These are phyloP conservation scores for Encarsia formosa DNA, from an alignment of 2,888 invertebrate species.

Conservation along the genomic window DNA sequence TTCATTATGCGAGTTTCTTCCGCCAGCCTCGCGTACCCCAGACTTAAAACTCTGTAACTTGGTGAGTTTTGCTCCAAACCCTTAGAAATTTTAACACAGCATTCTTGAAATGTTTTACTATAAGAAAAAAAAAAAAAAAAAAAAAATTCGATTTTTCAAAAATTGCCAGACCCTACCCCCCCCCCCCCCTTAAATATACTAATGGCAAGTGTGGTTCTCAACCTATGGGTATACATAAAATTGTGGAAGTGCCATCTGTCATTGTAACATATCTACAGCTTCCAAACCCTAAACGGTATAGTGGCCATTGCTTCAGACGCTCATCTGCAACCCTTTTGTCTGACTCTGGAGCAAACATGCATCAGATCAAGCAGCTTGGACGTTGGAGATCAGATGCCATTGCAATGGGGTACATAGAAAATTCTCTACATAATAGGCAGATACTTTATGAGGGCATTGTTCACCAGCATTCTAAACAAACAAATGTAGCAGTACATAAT, in stretches of 20 bases:
- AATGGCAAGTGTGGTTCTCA: slow-evolving; percentile 13
- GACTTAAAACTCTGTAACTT: too few relatives aligned
- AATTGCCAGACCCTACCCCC: too few relatives aligned
- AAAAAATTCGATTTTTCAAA: too few relatives aligned
- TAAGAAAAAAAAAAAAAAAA: too few relatives aligned
- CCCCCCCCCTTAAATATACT: slow-evolving; percentile 8
- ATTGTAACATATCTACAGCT: slow-evolving; percentile 15
- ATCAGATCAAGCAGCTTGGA: slow-evolving; percentile 15
- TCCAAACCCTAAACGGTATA: slow-evolving; percentile 14
- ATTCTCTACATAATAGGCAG: slow-evolving; percentile 8
- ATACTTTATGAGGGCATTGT: slow-evolving; percentile 6
- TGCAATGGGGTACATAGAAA: slow-evolving; percentile 17
- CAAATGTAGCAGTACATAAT: background rate
- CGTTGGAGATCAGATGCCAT: slow-evolving; percentile 19
- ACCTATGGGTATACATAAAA: slow-evolving; percentile 19
- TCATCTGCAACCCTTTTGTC: slow-evolving; percentile 17
- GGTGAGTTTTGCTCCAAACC: too few relatives aligned
- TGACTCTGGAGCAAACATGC: slow-evolving; percentile 18
- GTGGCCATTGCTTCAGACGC: slow-evolving; percentile 22
- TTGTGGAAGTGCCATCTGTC: slow-evolving; percentile 9
- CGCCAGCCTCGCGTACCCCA: too few relatives aligned
- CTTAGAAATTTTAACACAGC: too few relatives aligned
- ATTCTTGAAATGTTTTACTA: too few relatives aligned
- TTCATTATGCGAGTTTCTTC: too few relatives aligned
- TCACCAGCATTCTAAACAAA: background rate